Evolutionary conservation across 2,888 invertebrate genomes (phyloP), one percentile per base, ranked within the genome.

Genomic region (Heteromurus nitidus): DNA sequence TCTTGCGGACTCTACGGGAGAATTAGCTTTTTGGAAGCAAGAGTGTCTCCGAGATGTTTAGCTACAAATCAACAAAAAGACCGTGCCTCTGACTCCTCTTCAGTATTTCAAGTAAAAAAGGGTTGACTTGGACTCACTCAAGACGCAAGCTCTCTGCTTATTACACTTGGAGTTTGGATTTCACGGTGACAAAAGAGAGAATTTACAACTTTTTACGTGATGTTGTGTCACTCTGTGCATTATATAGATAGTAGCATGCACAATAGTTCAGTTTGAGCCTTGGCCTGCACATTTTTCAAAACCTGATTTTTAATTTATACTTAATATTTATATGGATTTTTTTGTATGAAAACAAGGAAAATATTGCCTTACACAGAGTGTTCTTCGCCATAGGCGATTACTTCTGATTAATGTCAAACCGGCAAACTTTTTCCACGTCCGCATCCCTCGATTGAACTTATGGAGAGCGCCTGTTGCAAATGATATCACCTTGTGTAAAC

Each of bases 1-100:
- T 67, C 68, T 47, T 22, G 18, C 60, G 76, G 68, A 68, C 68
- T 76, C 60, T 62, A 44, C 47, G 50, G 68, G 60, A 58, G 68
- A 76, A 76, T 76, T 67, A 58, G 42, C 7, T 31, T 30, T 67
- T 44, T 44, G 67, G 67, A 75, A 50, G 44, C 55, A 44, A 58
- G 58, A 58, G 75, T 75, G 67, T 53, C 65, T 42, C 20, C 55
- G 55, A 55, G 55, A 24, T 55, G 26, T 55, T 18, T 55, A 20
- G 13, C 16, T 11, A 18, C 18, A 60, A 1, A 30, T 18, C 16
- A 7, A 58, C 28, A 58, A 3, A n/a, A 60, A 28, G 60, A n/a
- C 53, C 5, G 18, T 53, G 22, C 47, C 53, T 53, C 13, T 13
- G n/a, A n/a, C 13, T 50, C 20, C 22, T n/a, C 60, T 60, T 3